Evolutionary conservation across 2,113 vertebrate species (phyloP), one percentile per base, ranked within the genome.

Genomic region (Apteryx owenii): DNA sequence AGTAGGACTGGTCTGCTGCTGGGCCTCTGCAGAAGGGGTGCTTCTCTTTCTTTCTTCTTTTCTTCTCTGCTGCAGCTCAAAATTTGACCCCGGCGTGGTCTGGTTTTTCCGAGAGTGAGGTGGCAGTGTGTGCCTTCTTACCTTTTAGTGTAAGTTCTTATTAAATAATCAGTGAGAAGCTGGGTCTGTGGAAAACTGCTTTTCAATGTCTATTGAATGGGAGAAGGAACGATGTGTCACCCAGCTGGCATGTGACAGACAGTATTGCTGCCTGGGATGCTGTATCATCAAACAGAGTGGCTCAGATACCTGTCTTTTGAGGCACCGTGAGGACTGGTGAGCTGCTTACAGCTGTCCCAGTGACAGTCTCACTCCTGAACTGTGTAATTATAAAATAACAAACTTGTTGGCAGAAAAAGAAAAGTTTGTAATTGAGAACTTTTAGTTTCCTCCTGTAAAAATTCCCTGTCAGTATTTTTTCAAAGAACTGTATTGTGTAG

Each of bases 241-340:
- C 29, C 38, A 46, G 0, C 17, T 65, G 44, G 48, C 12, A 38
- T 33, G 53, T 64, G 64, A 28, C 51, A 44, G n/a, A 46, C 9
- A 70, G 38, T 20, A 3, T 54, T 4, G 2, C 5, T 65, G 20
- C 38, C 65, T 36, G 28, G 18, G 12, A 22, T 81, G 23, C 38
- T 50, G 36, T 26, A 44, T 51, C 69, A 56, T 28, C 79, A 28
- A 68, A 8, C 5, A 26, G 69, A 77, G n/a, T 42, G 7, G 9
- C 16, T 51, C 2, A 3, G 20, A 31, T 15, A 38, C 50, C 9
- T 51, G 21, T 19, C 44, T 61, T 93, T 18, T 61, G 70, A 65
- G 62, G 51, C 0, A 1, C 16, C 8, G 2, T 4, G 19, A 56
- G 69, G 6, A 33, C 44, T 50, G 2, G 0, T 33, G 62, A 78